A percentile compares a stretch with the other conserved stretches of the same genome.
Evolutionary conservation across 2,797 vertebrate species (phyloP).

Genomic region (Enteromius radiatus): DNA sequence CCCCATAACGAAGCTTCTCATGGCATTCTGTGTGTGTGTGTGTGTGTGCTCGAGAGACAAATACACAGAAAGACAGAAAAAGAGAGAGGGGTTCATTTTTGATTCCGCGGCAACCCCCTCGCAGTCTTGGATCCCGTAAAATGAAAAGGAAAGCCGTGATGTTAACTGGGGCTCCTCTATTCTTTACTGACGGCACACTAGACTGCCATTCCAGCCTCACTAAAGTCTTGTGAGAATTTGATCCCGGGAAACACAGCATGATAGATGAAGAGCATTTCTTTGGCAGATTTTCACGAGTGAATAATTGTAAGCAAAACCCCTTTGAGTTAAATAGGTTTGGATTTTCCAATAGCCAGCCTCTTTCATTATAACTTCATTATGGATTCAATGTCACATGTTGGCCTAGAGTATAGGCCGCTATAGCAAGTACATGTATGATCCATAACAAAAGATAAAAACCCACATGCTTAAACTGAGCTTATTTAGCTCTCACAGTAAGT

Average conservation of each 20-base stretch:
- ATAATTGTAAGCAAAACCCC: constrained; percentile 61
- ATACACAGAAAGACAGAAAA: constrained; percentile 26
- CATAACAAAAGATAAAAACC: constrained; percentile 43
- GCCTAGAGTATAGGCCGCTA: constrained; percentile 3
- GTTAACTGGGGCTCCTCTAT: constrained; percentile 48
- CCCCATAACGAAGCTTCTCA: constrained; percentile 57
- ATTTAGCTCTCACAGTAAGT: constrained; percentile 36
- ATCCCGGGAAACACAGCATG: constrained; percentile 54
- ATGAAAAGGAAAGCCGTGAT: constrained; percentile 49
- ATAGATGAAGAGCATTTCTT: constrained; percentile 61
- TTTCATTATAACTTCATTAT: constrained; percentile 47
- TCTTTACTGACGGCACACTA: constrained; percentile 45
- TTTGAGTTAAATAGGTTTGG: constrained; percentile 41
- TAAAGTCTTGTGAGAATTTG: constrained; percentile 63
- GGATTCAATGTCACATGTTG: constrained; percentile 36
- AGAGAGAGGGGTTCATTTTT: constrained; percentile 30
- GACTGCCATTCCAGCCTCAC: constrained; percentile 49
- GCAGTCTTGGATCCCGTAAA: constrained; percentile 11
- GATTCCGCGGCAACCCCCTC: constrained; percentile 39
- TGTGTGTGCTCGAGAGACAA: constrained; percentile 39
- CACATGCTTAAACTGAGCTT: constrained; percentile 42
- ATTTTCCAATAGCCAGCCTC: constrained; percentile 49
- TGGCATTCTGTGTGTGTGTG: constrained; percentile 51
- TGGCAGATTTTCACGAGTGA: constrained; percentile 56
- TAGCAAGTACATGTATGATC: constrained; percentile 39